A percentile compares a stretch with the other conserved stretches of the same genome.
These are phyloP conservation scores for Clarias gariepinus DNA, from an alignment of 2,113 vertebrate species.

Conservation along the genomic window DNA sequence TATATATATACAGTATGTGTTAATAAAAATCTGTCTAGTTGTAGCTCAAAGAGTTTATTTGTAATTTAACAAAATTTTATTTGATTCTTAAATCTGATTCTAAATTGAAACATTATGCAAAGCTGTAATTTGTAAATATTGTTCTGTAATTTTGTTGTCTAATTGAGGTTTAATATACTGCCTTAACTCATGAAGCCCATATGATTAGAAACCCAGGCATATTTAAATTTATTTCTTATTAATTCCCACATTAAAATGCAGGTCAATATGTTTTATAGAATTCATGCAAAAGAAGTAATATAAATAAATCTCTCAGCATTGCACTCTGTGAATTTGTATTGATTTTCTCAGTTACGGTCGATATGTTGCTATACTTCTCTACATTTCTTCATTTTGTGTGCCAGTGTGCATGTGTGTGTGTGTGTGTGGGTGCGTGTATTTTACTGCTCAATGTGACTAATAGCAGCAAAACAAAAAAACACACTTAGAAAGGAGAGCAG, in stretches of 20 bases:
- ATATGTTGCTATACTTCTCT: not conserved
- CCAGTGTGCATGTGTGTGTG: slow-evolving; percentile 30
- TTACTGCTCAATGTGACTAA: not conserved
- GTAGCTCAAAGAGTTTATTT: not conserved
- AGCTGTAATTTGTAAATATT: not conserved
- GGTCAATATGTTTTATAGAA: slow-evolving; percentile 12
- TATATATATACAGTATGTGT: not conserved
- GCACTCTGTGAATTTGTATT: not conserved
- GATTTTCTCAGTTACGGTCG: not conserved
- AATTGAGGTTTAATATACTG: not conserved
- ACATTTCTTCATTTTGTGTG: not conserved
- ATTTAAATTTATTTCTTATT: not conserved
- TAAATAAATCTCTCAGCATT: not conserved
- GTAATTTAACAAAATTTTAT: not conserved
- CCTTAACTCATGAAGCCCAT: too few relatives aligned
- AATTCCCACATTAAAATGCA: not conserved
- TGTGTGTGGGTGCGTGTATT: slow-evolving; percentile 19
- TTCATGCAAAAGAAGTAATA: slow-evolving; percentile 4
- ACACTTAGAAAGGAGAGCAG: slow-evolving; percentile 24
- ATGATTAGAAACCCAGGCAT: not conserved
- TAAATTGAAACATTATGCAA: not conserved
- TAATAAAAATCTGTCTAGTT: not conserved
- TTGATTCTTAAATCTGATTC: not conserved
- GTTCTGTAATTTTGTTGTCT: too few relatives aligned
- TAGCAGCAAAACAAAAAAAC: slow-evolving; percentile 40